Evolutionary conservation across 2,797 vertebrate genomes (phyloP), one percentile per base, ranked within the genome.

Genomic region (Anguilla obscura): DNA sequence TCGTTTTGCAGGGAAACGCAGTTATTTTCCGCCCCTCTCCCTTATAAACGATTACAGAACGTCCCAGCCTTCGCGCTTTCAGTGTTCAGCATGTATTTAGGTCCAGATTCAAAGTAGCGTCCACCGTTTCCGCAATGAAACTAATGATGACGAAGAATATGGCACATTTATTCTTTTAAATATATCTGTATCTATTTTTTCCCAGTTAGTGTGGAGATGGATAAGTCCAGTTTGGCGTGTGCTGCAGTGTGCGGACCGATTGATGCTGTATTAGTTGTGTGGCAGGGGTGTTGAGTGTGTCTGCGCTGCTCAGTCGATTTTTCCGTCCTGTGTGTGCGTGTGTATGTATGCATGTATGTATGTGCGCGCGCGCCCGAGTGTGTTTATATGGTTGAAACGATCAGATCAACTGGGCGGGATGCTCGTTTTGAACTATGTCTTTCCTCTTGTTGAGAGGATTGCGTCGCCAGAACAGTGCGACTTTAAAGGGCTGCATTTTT

Each of bases 241-340:
- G 16, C 69, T 83, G 80, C 80, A 83, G 80, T 50, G 80, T 83
- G 83, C 79, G 10, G 79, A 56, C 50, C 80, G 21, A 52, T 16
- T 54, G 48, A 84, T 84, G 83, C 52, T 58, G 83, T 56, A 56
- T 7, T 58, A 84, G 83, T 84, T 84, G 83, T 84, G 83, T 16
- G 50, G 27, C 52, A 4, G 52, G 3, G n/a, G 83, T 56, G 83
- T 27, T 54, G 82, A 54, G 82, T 14, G 82, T 84, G 10, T 54
- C 18, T 24, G 50, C 82, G 50, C 50, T 14, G 50, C 82, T 52
- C 24, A 10, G 82, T 84, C 50, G 45, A 54, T 84, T 45, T 54
- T 84, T 50, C 24, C 48, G 82, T 84, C 82, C 82, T 30, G 50
- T 30, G n/a, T 58, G n/a, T 52, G 40, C n/a, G 40, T 82, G 40